phyloP scores from a whole-genome alignment of 2,113 vertebrate species.

The Chamaea fasciata region DNA sequence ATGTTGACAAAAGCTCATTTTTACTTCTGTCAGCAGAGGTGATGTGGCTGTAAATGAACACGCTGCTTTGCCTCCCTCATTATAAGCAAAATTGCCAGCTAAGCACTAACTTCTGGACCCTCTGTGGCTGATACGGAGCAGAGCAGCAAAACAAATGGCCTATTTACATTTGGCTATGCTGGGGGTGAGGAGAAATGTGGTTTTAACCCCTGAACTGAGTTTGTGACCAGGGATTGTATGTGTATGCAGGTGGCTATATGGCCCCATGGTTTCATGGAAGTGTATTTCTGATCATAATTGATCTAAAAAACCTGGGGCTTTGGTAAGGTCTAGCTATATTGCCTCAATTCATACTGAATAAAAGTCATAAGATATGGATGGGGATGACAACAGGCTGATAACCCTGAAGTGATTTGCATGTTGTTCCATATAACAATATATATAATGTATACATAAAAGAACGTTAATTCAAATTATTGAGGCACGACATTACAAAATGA shows the following conservation, averaged over 20 bases:
- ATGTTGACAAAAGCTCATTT: neutral
- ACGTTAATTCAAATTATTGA: neutral
- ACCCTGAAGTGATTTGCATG: neutral
- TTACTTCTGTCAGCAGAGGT: constrained; percentile 21
- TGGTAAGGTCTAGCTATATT: neutral
- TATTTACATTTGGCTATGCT: neutral
- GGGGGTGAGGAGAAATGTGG: neutral
- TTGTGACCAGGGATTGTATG: rapidly evolving
- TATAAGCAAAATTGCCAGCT: neutral
- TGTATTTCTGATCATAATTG: neutral
- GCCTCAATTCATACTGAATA: neutral
- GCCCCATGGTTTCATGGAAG: neutral
- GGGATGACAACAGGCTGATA: neutral
- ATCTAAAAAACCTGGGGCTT: neutral
- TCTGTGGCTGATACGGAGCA: neutral
- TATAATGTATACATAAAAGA: neutral
- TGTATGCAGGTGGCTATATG: neutral
- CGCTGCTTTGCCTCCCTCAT: neutral
- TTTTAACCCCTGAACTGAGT: neutral
- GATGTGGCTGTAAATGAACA: neutral
- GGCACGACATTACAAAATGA: neutral
- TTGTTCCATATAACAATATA: neutral
- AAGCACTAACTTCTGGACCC: neutral
- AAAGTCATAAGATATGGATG: neutral
- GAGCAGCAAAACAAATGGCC: neutral